Percentiles rank a stretch among this genome's conserved stretches.
Conservation (phyloP, 64 coral and sea anemone genomes). For the Porites lutea region DNA sequence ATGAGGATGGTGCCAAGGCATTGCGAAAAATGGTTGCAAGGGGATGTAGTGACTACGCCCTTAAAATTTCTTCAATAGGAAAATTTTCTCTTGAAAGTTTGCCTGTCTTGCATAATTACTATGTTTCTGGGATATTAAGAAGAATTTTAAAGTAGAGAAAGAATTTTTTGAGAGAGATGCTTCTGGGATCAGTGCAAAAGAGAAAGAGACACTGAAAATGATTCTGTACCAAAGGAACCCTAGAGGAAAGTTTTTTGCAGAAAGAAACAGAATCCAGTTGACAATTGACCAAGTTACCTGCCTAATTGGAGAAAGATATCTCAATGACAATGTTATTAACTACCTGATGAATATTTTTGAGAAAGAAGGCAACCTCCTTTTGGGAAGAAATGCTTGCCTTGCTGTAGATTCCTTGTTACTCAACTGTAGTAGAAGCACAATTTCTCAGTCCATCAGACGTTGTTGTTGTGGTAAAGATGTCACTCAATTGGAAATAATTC, state of each 20-base stretch:
- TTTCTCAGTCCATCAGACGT: too few relatives aligned
- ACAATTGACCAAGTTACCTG: constrained; percentile 30
- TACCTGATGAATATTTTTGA: constrained; percentile 52
- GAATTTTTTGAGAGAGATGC: background rate
- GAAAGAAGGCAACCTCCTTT: constrained; percentile 3
- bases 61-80: constrained; percentile 7
- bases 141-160: too few relatives aligned
- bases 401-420: too few relatives aligned
- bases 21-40: background rate
- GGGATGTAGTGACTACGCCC: background rate
- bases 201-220: background rate
- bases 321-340: constrained; percentile 29
- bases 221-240: constrained; percentile 27
- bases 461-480: too few relatives aligned
- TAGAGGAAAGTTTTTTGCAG: background rate
- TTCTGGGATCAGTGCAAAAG: too few relatives aligned
- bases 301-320: constrained; percentile 29
- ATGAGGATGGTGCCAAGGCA: constrained; percentile 13
- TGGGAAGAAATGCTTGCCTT: background rate
- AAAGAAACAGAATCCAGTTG: constrained; percentile 31
- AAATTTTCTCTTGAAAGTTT: constrained; percentile 2
- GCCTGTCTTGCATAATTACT: background rate
- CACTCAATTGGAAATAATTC: too few relatives aligned
- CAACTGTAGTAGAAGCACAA: too few relatives aligned
- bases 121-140: constrained; percentile 16